Conservation (phyloP, 2,888 invertebrate genomes). For the Calliphora vomitoria region DNA sequence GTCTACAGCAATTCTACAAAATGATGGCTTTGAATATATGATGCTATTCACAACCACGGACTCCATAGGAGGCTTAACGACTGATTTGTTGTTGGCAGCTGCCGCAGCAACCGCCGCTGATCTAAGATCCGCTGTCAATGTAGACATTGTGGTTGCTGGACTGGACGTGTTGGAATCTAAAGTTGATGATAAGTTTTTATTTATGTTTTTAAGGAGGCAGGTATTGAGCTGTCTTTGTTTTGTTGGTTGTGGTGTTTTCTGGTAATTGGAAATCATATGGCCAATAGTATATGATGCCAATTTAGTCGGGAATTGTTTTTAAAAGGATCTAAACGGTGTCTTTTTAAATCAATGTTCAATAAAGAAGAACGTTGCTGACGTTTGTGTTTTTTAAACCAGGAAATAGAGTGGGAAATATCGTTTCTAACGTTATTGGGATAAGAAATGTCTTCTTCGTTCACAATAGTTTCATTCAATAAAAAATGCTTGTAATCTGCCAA, state of each 20-base stretch:
- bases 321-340: conserved; percentile 14
- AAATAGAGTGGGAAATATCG: conserved; percentile 6
- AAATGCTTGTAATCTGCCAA: conserved; percentile 29
- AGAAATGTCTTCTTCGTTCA: conserved; percentile 12
- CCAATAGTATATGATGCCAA: conserved; percentile 58
- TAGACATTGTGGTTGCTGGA: conserved; percentile 54
- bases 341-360: conserved; percentile 46
- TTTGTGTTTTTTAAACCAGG: conserved; percentile 28
- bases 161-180: conserved; percentile 26
- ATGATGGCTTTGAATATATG: conserved; percentile 70
- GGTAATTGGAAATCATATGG: conserved; percentile 66
- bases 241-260: conserved; percentile 40
- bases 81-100: background rate
- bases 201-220: conserved; percentile 44
- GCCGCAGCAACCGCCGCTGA: conserved; percentile 33
- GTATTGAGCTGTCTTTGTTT: conserved; percentile 59
- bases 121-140: conserved; percentile 41
- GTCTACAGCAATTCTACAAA: conserved; percentile 68
- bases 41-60: conserved; percentile 70
- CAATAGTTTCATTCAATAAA: conserved; percentile 26
- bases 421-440: conserved; percentile 29
- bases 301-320: conserved; percentile 32
- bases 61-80: conserved; percentile 53
- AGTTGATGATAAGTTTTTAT: conserved; percentile 36
- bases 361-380: conserved; percentile 1